Evolutionary conservation across 2,797 vertebrate genomes (phyloP), one percentile per base, ranked within the genome.

Genomic region (Enteromius anoplus): DNA sequence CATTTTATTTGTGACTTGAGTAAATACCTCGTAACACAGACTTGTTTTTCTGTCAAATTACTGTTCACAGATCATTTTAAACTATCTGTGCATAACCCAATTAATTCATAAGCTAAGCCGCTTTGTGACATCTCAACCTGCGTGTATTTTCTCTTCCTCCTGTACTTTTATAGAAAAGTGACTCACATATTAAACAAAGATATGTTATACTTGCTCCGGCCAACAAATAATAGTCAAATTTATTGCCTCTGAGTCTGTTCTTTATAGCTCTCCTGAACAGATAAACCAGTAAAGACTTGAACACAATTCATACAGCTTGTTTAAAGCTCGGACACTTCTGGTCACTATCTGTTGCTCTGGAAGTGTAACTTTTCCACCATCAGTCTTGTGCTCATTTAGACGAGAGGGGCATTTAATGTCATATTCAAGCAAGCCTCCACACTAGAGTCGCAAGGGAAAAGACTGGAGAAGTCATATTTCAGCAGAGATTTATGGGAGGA

Each of bases 401-500:
- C 70, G 51, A 49, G 78, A 45, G 45, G 55, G 83, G 55, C 26
- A 77, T 84, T 84, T 85, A 82, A 85, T 84, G 84, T 87, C 83
- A 23, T 40, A 81, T 79, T 75, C 68, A 83, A 87, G 78, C 78
- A 64, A 72, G 75, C 29, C 17, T 69, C 73, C 55, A 66, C 32
- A 40, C 68, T 71, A 29, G 62, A 78, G 80, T 40, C 40, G 34
- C 65, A 68, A 83, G n/a, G 26, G 49, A 81, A 45, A 78, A 65
- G 79, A 78, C 83, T 70, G 88, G 91, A 89, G 85, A 89, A 91
- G 86, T 93, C 91, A 92, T 93, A 93, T 93, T 93, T 94, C 91
- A 93, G 88, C 87, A 85, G 89, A 93, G 93, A 94, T 95, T 94
- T 92, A 95, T 94, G 92, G 88, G 89, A 93, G 93, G 91, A 92